Base-by-base conservation (phyloP, 2,888 invertebrate species). In the Ormyrus rosae region DNA sequence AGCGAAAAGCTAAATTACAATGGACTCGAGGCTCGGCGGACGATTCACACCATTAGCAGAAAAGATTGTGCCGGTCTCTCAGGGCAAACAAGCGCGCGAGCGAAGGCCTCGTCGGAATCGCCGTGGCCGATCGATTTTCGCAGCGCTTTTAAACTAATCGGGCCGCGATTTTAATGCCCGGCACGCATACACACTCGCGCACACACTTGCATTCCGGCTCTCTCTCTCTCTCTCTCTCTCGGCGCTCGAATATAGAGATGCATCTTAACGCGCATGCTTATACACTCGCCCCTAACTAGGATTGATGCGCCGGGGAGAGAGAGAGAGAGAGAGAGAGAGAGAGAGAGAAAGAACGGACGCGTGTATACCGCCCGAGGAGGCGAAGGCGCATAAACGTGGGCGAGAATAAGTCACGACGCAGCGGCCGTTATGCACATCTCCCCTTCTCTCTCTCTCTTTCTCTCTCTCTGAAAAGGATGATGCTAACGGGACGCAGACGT, bases 401-500 rank as follows among this genome's bases (percentile, higher is more conserved):
- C 77, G 78, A 78, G 81, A 81, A 81, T 81, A 78, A 81, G 81
- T 81, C 78, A 81, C 78, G 81, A 81, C 53, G 69, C 50, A 55
- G 13, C 48, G 69, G 74, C 81, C 78, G 78, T 81, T 78, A 81
- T 78, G 70, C 68, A 67, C 64, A 55, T 65, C 70, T 48, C 19
- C 75, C 51, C 45, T 6, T 2, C 34, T 34, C 34, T 34, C 34
- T 34, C 3, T 34, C 34, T 34, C 34, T 34, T n/a, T 34, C 34
- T 34, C 34, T 34, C 34, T 34, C 34, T 34, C 34, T n/a, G 46
- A 71, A 61, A 63, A 63, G 7, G 75, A 4, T 60, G 63, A 58
- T 53, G 71, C 69, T 72, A 81, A 77, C 81, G 70, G 80, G 70
- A 80, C 53, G 65, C 5, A 10, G 48, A 13, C 48, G 51, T 70